phyloP scores from a whole-genome alignment of 2,113 vertebrate genomes.

The Mastomys coucha region DNA sequence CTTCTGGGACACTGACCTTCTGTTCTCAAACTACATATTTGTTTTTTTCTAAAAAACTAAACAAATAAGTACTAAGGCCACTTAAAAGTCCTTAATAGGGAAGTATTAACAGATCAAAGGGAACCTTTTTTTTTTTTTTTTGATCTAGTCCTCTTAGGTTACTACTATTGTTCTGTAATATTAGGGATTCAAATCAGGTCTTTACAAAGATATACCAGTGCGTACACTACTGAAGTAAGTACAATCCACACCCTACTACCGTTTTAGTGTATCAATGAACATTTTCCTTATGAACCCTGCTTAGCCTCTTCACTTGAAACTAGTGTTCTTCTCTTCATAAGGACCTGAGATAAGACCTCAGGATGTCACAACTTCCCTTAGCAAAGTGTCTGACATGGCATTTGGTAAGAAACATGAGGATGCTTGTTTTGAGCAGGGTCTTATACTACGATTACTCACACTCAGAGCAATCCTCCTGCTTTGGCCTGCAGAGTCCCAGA shows the following conservation, averaged over 20 bases:
- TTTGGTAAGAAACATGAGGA: background rate
- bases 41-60: background rate
- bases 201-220: background rate
- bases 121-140: background rate
- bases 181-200: background rate
- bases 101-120: conserved; percentile 39
- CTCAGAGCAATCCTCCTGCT: background rate
- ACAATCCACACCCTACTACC: background rate
- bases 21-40: conserved; percentile 23
- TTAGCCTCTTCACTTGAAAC: conserved; percentile 19
- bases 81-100: background rate
- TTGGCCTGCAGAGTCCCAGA: too few species aligned
- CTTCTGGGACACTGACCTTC: background rate
- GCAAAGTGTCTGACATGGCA: background rate
- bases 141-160: conserved; percentile 15
- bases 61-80: conserved; percentile 38
- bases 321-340: conserved; percentile 6
- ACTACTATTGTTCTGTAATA: background rate
- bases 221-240: background rate
- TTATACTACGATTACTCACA: background rate
- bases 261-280: background rate
- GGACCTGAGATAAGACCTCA: background rate
- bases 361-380: background rate
- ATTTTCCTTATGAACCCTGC: conserved; percentile 12
- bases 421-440: background rate